Evolutionary conservation across 1,140 invertebrate species (phyloP).

Genomic region (Melanaphis sacchari): DNA sequence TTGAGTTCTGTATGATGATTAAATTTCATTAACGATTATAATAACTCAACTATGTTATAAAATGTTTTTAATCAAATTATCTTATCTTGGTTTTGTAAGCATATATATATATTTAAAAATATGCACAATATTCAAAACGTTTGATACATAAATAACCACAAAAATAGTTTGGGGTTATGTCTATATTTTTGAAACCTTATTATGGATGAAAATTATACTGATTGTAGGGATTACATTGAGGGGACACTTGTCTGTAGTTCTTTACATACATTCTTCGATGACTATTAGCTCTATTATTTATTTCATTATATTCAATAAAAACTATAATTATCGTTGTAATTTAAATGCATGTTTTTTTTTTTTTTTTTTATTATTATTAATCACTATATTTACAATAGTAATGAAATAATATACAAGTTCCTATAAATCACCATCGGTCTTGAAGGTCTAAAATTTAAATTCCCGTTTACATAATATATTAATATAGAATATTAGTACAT

Average conservation of each 20-base stretch:
- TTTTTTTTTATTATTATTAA: too few species aligned
- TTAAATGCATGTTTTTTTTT: too few species aligned
- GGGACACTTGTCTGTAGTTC: not conserved
- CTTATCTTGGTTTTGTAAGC: not conserved
- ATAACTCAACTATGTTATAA: not conserved
- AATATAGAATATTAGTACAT: not conserved
- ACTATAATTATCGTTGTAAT: too few species aligned
- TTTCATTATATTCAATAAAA: too few species aligned
- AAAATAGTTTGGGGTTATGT: not conserved
- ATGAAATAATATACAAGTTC: not conserved
- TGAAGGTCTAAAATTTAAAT: not conserved
- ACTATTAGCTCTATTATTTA: too few species aligned
- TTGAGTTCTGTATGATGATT: not conserved
- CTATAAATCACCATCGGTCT: not conserved
- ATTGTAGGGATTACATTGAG: not conserved
- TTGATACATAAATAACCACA: not conserved
- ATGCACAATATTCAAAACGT: not conserved
- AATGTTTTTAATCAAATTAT: not conserved
- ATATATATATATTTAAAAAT: not conserved
- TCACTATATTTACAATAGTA: not conserved
- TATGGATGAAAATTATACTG: not conserved
- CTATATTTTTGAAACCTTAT: not conserved
- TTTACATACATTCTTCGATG: too few species aligned
- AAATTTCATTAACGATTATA: not conserved
- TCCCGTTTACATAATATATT: not conserved